Evolutionary conservation across 1,140 invertebrate species (phyloP), one percentile per base, ranked within the genome.

Genomic region (Drosophila sp.): DNA sequence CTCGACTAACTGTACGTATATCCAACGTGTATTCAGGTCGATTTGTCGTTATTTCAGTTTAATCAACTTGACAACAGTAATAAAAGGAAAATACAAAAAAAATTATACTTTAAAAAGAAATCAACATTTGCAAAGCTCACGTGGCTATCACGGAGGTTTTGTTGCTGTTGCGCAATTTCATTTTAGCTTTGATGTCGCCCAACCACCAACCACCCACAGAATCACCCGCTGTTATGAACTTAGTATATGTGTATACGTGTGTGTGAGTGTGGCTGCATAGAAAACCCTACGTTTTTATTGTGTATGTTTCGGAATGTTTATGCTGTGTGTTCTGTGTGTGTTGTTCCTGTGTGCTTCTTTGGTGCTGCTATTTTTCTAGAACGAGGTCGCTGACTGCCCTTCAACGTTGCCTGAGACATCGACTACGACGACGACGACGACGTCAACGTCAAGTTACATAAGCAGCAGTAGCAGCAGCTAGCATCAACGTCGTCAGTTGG

Each of bases 361-460:
- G 50, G 50, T 54, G 69, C 41, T 50, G 77, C 63, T 64, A 65
- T 73, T 78, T 89, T 89, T 89, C 86, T 89, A 89, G 86, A 86
- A 90, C 86, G 86, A 89, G 86, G 86, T 89, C 86, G 86, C 81
- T 86, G 86, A 89, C 86, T 89, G 86, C 86, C 86, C 86, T 89
- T 89, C 86, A 89, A 78, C 62, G 80, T 45, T 61, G 57, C 63
- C 64, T 45, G 70, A 69, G 70, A 65, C 61, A 41, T n/a, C 41
- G 41, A 36, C 57, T 7, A 14, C n/a, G 32, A 54, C 51, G 53
- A 54, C 46, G 53, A 54, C 46, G 62, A 58, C 46, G 46, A 66
- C 61, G 62, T 57, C 11, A 36, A 36, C 21, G 27, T 43, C 56
- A 65, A 72, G 83, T 89, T 89, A 89, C 83, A 87, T 87, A 89